These are phyloP conservation scores for Leptosomus discolor DNA, from an alignment of 2,113 vertebrate genomes.

Conservation along the genomic window DNA sequence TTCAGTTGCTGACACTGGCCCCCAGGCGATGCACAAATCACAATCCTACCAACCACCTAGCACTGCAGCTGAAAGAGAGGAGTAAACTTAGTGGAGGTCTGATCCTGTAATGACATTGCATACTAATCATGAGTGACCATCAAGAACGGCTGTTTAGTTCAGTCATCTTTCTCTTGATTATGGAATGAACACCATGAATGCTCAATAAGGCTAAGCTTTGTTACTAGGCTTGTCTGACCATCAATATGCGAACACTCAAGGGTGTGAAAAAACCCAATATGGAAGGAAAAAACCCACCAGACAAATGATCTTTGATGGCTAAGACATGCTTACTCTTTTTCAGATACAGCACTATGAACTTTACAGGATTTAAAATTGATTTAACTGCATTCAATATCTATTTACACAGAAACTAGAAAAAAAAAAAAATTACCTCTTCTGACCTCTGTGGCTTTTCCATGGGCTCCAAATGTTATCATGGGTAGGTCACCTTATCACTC, in stretches of 20 bases:
- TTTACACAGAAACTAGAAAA: neutral
- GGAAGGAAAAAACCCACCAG: neutral
- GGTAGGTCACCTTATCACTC: neutral
- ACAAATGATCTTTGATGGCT: neutral
- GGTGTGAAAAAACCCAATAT: neutral
- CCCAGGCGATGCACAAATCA: neutral
- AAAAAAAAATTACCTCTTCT: neutral
- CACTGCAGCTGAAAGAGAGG: neutral
- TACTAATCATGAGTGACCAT: rapidly evolving
- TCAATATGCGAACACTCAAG: neutral
- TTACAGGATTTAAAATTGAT: neutral
- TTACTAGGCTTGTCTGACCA: neutral
- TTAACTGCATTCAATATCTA: neutral
- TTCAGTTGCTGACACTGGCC: neutral
- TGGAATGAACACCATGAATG: neutral
- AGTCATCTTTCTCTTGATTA: neutral
- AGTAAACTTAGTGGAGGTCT: neutral
- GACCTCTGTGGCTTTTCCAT: neutral
- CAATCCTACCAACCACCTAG: neutral
- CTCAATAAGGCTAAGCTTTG: neutral
- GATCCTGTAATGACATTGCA: neutral
- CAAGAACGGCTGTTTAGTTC: neutral
- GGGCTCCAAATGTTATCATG: neutral
- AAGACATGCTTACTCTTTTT: neutral
- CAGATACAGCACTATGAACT: neutral